phyloP scores from a whole-genome alignment of 2,113 vertebrate species.

The Cephalopholis sonnerati region DNA sequence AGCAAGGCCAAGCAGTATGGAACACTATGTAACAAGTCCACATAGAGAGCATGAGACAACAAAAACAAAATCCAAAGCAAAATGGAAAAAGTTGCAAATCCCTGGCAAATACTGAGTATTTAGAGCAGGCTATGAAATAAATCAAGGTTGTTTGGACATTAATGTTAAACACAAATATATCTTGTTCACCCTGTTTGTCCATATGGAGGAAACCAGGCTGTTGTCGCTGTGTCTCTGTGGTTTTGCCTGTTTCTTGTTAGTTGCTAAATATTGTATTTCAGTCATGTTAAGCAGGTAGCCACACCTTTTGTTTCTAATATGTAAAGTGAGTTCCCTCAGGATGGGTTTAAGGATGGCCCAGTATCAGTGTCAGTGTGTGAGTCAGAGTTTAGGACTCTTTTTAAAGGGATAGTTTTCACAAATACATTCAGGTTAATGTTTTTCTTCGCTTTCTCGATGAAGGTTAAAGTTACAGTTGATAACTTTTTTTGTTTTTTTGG shows the following conservation, averaged over 20 bases:
- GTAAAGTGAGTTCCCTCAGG: neutral
- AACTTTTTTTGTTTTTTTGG: too few relatives aligned
- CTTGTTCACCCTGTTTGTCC: neutral
- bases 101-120: neutral
- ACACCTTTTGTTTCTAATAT: conserved; percentile 5
- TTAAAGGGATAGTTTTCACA: neutral
- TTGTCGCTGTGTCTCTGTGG: neutral
- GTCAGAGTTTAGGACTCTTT: neutral
- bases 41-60: neutral
- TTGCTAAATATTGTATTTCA: neutral
- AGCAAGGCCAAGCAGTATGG: neutral
- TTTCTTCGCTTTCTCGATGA: too few relatives aligned
- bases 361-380: conserved; percentile 2
- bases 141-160: neutral
- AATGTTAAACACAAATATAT: neutral
- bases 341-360: neutral
- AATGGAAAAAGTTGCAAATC: neutral
- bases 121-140: neutral
- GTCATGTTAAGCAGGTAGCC: neutral
- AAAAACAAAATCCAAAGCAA: neutral
- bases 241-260: neutral
- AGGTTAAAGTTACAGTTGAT: too few relatives aligned
- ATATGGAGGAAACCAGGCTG: neutral
- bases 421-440: neutral
- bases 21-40: neutral